Evolutionary conservation across 2,113 vertebrate genomes (phyloP).

Genomic region (Dolichotis patagonum): DNA sequence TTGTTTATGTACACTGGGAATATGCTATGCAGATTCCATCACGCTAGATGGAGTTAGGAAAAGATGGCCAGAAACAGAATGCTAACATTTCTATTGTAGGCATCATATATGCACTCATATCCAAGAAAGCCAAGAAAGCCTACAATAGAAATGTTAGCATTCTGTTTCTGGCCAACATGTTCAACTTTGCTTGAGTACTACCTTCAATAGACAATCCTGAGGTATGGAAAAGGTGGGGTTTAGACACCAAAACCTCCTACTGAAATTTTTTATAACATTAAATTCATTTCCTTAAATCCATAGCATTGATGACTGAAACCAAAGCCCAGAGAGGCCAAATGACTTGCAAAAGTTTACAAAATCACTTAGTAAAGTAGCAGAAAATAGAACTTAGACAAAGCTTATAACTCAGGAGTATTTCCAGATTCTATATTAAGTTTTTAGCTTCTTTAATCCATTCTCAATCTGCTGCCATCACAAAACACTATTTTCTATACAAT

Average conservation of each 20-base stretch:
- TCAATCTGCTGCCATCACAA: background rate
- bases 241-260: background rate
- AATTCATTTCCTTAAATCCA: background rate
- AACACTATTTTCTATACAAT: background rate
- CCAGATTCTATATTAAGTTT: background rate
- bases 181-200: background rate
- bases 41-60: background rate
- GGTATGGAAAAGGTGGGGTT: background rate
- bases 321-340: background rate
- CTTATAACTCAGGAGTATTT: background rate
- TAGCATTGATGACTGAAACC: background rate
- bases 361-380: background rate
- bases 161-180: background rate
- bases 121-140: background rate
- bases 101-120: no score
- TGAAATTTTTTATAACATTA: background rate
- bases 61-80: no score
- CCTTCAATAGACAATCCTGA: background rate
- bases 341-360: background rate
- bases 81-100: no score
- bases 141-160: background rate
- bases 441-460: background rate
- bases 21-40: background rate
- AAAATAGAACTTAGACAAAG: background rate
- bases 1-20: background rate